Conservation (phyloP, 2,888 invertebrate genomes). For the Caenorhabditis zanzibari region DNA sequence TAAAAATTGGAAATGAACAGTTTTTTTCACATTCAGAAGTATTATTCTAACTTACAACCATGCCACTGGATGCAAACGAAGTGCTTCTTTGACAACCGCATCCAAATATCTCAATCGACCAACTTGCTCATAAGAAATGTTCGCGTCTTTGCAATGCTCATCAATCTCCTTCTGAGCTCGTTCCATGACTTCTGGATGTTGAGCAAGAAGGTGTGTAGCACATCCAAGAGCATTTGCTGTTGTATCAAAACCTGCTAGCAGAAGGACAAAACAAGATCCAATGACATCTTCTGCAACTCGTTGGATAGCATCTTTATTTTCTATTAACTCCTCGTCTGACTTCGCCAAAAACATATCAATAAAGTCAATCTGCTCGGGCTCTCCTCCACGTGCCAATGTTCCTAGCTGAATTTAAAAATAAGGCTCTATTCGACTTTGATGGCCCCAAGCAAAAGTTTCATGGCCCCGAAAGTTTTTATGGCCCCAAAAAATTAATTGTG, state of each 20-base stretch:
- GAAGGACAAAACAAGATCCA: conserved; percentile 75
- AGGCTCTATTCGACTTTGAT: no score
- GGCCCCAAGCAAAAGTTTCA: no score
- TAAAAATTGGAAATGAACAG: no score
- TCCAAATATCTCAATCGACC: conserved; percentile 75
- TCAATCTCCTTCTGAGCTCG: conserved; percentile 74
- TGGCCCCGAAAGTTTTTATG: no score
- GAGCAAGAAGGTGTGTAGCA: conserved; percentile 84
- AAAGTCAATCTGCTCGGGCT: conserved; percentile 72
- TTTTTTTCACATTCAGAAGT: no score
- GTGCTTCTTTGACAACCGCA: conserved; percentile 76
- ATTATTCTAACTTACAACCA: conserved; percentile 77
- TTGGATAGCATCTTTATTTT: no score
- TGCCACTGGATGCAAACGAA: conserved; percentile 78
- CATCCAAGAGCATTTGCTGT: conserved; percentile 85
- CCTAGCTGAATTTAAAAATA: conserved; percentile 37
- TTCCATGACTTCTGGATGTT: conserved; percentile 68
- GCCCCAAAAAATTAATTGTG: no score
- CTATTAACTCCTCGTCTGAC: conserved; percentile 59
- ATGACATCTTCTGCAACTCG: conserved; percentile 73
- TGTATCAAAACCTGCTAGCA: conserved; percentile 84
- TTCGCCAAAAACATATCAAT: conserved; percentile 81
- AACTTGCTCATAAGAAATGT: conserved; percentile 72
- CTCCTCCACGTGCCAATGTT: conserved; percentile 54
- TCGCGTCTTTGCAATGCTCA: conserved; percentile 37